Evolutionary conservation across 53 echinoderm and acorn worm genomes (phyloP), one percentile per base, ranked within the genome.

Genomic region (Stichopus horrens): DNA sequence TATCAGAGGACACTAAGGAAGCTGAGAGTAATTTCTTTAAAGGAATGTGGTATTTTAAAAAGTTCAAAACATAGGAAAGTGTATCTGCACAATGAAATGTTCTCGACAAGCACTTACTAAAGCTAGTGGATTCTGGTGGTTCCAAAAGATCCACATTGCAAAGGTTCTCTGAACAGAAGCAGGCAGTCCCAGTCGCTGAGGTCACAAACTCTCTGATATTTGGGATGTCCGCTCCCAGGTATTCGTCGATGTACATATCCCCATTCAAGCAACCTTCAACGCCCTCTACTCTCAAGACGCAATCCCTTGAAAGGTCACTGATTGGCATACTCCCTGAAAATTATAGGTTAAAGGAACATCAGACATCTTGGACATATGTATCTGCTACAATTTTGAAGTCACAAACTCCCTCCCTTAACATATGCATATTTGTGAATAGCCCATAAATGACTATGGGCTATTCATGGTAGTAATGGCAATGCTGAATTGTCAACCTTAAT

Each of bases 141-240:
- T 68, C 68, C 5, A 10, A 14, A 68, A 57, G 57, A 7, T 80
- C 80, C 7, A 10, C 21, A 55, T 80, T 80, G 57, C 80, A 80
- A 80, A 80, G 80, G 21, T 80, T 55, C 8, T 80, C 80, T 21
- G 80, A 80, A 21, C 80, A 80, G 57, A 80, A 80, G 58, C 80
- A 80, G 22, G 80, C 80, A 6, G 58, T 80, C 9, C 80, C 80
- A 21, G 21, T 57, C 20, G 18, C 56, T 4, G 21, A 21, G 6
- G n/a, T 9, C 56, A 80, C 56, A 0, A 80, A 80, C 5, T 80
- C 21, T 4, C 80, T 55, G 8, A 18, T 7, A 8, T 16, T 8
- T 55, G 80, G 80, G 7, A 57, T 22, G 7, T 54, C 54, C 14
- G 55, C 21, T 16, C 53, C 80, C 11, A 78, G 7, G 22, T 80